Conservation (phyloP, 23 tunicate genomes). For the Aplidium turbinatum region DNA sequence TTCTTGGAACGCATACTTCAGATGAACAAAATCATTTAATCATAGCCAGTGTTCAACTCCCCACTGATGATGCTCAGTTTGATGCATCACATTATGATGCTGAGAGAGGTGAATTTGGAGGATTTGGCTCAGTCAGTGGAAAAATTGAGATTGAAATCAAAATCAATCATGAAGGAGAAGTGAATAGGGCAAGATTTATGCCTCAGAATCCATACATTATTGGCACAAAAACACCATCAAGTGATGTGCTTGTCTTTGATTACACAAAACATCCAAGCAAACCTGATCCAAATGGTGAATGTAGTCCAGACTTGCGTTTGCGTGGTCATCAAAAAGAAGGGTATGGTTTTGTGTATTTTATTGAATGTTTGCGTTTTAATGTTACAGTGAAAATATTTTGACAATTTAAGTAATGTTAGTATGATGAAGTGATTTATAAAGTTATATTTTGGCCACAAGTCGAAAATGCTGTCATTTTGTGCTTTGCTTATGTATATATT, state of each 20-base stretch:
- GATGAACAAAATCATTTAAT: conserved; percentile 93
- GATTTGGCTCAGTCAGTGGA: conserved; percentile 85
- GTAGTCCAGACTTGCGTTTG: conserved; percentile 80
- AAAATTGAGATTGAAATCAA: conserved; percentile 92
- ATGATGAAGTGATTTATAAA: no score
- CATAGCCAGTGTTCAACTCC: conserved; percentile 81
- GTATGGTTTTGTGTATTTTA: no score
- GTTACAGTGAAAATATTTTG: no score
- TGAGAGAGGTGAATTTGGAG: conserved; percentile 91
- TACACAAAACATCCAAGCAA: conserved; percentile 91
- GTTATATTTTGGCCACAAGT: no score
- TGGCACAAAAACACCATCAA: conserved; percentile 87
- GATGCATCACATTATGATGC: conserved; percentile 77
- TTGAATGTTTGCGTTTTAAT: no score
- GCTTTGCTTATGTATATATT: no score
- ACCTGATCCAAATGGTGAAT: conserved; percentile 62
- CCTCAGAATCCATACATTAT: conserved; percentile 87
- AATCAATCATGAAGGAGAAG: conserved; percentile 96
- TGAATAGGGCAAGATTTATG: conserved; percentile 87
- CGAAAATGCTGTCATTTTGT: no score
- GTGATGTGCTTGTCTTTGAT: conserved; percentile 89
- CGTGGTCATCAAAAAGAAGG: conserved; percentile 94
- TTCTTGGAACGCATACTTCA: conserved; percentile 85
- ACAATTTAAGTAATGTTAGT: no score
- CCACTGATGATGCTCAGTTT: conserved; percentile 68